Conservation (phyloP, 2,797 vertebrate species). For the Brachyalestes nurse region DNA sequence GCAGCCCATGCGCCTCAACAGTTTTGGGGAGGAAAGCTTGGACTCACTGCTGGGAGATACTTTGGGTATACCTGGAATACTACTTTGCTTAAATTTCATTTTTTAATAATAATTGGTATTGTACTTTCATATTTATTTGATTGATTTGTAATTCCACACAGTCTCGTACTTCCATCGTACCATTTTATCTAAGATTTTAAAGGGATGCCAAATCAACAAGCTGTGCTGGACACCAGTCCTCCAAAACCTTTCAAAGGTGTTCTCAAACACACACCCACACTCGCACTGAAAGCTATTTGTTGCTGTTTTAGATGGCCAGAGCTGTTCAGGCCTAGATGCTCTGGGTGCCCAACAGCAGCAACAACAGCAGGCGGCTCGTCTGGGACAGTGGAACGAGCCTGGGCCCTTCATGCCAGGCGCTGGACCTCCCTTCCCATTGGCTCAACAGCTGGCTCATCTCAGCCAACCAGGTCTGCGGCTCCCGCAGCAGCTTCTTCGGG, state of each 20-base stretch:
- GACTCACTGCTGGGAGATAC: constrained; percentile 85
- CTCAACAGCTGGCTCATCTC: constrained; percentile 89
- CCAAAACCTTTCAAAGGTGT: not conserved
- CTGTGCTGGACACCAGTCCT: no score
- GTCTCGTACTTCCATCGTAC: no score
- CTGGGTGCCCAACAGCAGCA: constrained; percentile 90
- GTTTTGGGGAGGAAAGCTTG: constrained; percentile 89
- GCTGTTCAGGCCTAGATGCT: constrained; percentile 87
- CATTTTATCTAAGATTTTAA: no score
- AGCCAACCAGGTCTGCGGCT: constrained; percentile 88
- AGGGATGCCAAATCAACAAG: no score
- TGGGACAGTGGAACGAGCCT: constrained; percentile 94
- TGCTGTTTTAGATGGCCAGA: constrained; percentile 84
- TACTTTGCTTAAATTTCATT: not conserved
- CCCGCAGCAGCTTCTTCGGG: constrained; percentile 87
- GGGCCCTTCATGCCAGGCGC: constrained; percentile 88
- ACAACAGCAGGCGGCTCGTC: constrained; percentile 83
- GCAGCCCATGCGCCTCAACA: constrained; percentile 87
- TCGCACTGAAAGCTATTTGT: constrained; percentile 1
- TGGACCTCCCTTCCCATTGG: constrained; percentile 84
- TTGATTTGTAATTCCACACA: not conserved
- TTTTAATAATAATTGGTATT: not conserved
- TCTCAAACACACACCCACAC: not conserved
- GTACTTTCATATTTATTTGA: not conserved
- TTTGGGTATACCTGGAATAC: constrained; percentile 81